These are phyloP conservation scores for Hybognathus amarus DNA, from an alignment of 2,797 vertebrate genomes.

Conservation along the genomic window DNA sequence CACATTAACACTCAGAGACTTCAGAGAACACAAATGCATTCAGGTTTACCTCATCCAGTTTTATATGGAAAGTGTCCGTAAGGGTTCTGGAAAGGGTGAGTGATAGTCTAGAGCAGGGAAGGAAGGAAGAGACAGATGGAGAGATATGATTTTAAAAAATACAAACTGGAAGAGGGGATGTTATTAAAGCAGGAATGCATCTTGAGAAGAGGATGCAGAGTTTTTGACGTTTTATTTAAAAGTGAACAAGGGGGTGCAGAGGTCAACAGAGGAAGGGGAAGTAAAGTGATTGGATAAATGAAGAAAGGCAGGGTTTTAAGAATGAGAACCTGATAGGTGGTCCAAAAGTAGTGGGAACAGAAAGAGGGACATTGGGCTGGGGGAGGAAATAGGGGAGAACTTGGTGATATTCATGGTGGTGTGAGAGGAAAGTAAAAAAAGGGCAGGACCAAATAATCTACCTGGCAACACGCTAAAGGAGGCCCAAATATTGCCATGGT, in stretches of 20 bases:
- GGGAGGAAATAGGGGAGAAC: conserved; percentile 27
- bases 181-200: conserved; percentile 20
- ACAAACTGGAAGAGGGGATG: conserved; percentile 15
- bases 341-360: conserved; percentile 62
- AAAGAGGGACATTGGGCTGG: conserved; percentile 57
- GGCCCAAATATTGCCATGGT: conserved; percentile 57
- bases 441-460: conserved; percentile 57
- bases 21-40: not conserved
- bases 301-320: conserved; percentile 64
- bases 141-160: not conserved
- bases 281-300: conserved; percentile 20
- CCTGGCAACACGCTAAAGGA: conserved; percentile 65
- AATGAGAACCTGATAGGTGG: conserved; percentile 56
- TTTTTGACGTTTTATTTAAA: conserved; percentile 69
- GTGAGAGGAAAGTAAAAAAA: conserved; percentile 44
- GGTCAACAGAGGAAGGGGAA: conserved; percentile 43
- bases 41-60: not conserved
- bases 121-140: not conserved
- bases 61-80: not conserved
- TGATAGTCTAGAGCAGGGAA: not conserved
- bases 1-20: conserved; percentile 6
- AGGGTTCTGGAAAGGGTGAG: not conserved
- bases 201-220: conserved; percentile 53
- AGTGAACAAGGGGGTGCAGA: conserved; percentile 55
- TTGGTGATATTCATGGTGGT: conserved; percentile 26